Evolutionary conservation across 2,888 invertebrate genomes (phyloP).

Genomic region (Pteria penguin): DNA sequence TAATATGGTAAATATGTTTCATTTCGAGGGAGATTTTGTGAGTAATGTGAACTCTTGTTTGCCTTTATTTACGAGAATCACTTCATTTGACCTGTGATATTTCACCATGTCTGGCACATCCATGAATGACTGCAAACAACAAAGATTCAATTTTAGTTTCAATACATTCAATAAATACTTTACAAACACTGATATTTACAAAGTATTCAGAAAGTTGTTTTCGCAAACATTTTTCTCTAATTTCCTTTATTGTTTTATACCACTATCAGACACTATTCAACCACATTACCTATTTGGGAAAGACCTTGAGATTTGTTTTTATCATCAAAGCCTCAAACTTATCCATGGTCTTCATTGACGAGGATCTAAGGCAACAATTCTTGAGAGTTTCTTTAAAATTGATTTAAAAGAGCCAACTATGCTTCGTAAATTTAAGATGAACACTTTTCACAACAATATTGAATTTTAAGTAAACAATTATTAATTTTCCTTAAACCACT

Average conservation of each 20-base stretch:
- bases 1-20: neutral
- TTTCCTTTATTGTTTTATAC: neutral
- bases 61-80: slow-evolving; percentile 50
- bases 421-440: too few relatives aligned
- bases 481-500: too few relatives aligned
- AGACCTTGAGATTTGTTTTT: neutral
- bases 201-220: neutral
- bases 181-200: neutral
- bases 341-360: too few relatives aligned
- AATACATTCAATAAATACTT: too few relatives aligned
- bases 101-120: slow-evolving; percentile 54
- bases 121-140: slow-evolving; percentile 57
- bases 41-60: slow-evolving; percentile 31
- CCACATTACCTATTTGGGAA: neutral
- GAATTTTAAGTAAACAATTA: too few relatives aligned
- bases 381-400: too few relatives aligned
- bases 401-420: too few relatives aligned
- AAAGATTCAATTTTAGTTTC: neutral
- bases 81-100: slow-evolving; percentile 57
- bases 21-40: neutral
- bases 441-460: too few relatives aligned
- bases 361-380: too few relatives aligned
- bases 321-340: too few relatives aligned
- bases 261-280: neutral
- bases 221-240: neutral